These are phyloP conservation scores for Huso huso DNA, from an alignment of 2,797 vertebrate genomes.

Conservation along the genomic window DNA sequence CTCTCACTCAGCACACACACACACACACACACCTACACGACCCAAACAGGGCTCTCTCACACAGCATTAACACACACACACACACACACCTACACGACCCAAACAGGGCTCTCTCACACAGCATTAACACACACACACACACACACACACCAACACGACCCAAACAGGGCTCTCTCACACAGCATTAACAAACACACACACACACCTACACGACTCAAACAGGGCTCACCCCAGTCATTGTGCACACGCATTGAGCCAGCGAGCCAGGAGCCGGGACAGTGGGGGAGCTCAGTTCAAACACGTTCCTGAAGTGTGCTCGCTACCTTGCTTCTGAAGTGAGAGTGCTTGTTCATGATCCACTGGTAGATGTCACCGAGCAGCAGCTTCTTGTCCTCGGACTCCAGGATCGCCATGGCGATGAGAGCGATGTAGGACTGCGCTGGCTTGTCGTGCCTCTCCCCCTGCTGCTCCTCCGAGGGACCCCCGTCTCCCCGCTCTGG, in stretches of 20 bases:
- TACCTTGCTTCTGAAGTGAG: constrained; percentile 79
- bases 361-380: constrained; percentile 77
- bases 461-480: constrained; percentile 23
- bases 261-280: no score
- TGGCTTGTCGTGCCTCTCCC: constrained; percentile 54
- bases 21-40: no score
- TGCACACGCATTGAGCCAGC: not conserved
- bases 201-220: no score
- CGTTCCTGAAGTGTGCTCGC: not conserved
- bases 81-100: no score
- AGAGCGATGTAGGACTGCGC: constrained; percentile 71
- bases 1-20: not conserved
- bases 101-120: no score
- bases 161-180: no score
- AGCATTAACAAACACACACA: no score
- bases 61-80: no score
- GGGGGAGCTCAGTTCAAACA: not conserved
- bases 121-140: no score
- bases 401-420: constrained; percentile 73
- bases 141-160: no score
- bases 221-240: not conserved
- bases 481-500: constrained; percentile 20
- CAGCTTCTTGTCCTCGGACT: constrained; percentile 67
- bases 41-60: no score
- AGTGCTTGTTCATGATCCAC: constrained; percentile 78